These are phyloP conservation scores for Drosophila punjabiensis DNA, from an alignment of 1,140 invertebrate species.

Conservation along the genomic window DNA sequence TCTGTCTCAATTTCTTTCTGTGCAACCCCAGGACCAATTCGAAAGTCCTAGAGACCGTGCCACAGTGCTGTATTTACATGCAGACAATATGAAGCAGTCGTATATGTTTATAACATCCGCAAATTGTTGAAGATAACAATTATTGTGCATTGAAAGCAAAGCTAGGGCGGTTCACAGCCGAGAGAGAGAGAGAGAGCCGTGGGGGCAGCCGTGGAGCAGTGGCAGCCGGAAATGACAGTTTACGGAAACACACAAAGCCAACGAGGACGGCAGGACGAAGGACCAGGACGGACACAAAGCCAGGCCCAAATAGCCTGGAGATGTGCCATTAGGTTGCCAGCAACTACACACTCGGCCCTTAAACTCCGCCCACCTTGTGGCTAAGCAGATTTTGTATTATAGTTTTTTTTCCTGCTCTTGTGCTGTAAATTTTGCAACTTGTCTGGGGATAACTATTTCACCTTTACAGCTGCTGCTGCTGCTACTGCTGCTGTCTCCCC, in stretches of 20 bases:
- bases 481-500: constrained; percentile 23
- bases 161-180: constrained; percentile 4
- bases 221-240: constrained; percentile 77
- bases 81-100: constrained; percentile 80
- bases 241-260: constrained; percentile 74
- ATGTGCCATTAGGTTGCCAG: constrained; percentile 72
- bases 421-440: constrained; percentile 66
- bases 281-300: constrained; percentile 51
- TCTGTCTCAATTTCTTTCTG: neutral
- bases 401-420: constrained; percentile 2
- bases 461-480: constrained; percentile 36
- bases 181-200: neutral
- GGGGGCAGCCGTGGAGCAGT: constrained; percentile 23
- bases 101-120: constrained; percentile 84
- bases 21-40: constrained; percentile 9
- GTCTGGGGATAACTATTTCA: constrained; percentile 42
- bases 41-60: constrained; percentile 37
- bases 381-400: constrained; percentile 44
- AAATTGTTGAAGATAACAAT: constrained; percentile 84
- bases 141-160: constrained; percentile 82
- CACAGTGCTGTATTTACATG: constrained; percentile 78
- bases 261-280: constrained; percentile 27
- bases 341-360: constrained; percentile 51
- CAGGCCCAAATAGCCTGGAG: constrained; percentile 75
- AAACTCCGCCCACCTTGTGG: constrained; percentile 53